Evolutionary conservation across 2,888 invertebrate genomes (phyloP).

Genomic region (Tuberolachnus salignus): DNA sequence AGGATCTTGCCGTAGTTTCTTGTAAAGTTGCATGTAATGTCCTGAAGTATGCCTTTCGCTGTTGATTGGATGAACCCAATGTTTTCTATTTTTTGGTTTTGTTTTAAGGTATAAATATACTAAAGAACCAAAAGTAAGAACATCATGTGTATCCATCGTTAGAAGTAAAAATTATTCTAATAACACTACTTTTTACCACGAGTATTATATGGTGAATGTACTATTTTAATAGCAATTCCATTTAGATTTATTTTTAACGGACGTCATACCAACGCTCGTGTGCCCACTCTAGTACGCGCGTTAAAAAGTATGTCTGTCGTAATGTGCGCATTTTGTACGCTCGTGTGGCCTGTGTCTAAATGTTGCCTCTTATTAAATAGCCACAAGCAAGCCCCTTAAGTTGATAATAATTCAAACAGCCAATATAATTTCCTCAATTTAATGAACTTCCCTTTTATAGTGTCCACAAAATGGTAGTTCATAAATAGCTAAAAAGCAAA

Average conservation of each 20-base stretch:
- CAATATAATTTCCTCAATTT: too few relatives aligned
- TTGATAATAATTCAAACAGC: too few relatives aligned
- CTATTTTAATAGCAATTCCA: not conserved
- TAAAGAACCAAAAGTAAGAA: conserved; percentile 12
- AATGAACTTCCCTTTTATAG: too few relatives aligned
- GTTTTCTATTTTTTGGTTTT: conserved; percentile 24
- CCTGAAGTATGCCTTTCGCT: conserved; percentile 38
- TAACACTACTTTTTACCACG: not conserved
- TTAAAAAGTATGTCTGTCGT: conserved; percentile 21
- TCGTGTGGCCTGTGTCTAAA: too few relatives aligned
- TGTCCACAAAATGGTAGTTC: too few relatives aligned
- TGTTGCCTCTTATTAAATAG: too few relatives aligned
- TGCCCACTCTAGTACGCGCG: conserved; percentile 29
- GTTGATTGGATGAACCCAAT: conserved; percentile 42
- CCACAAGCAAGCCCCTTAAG: too few relatives aligned
- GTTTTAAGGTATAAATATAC: conserved; percentile 19
- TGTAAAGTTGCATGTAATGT: conserved; percentile 27
- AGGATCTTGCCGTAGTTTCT: conserved; percentile 36
- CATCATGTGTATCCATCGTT: conserved; percentile 6
- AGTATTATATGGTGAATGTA: not conserved
- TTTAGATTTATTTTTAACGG: conserved; percentile 15
- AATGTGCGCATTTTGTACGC: conserved; percentile 4
- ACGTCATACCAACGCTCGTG: conserved; percentile 27
- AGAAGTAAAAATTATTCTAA: not conserved
- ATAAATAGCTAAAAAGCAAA: too few relatives aligned